Evolutionary conservation across 2,888 invertebrate genomes (phyloP).

Genomic region (Esperia sulphurella): DNA sequence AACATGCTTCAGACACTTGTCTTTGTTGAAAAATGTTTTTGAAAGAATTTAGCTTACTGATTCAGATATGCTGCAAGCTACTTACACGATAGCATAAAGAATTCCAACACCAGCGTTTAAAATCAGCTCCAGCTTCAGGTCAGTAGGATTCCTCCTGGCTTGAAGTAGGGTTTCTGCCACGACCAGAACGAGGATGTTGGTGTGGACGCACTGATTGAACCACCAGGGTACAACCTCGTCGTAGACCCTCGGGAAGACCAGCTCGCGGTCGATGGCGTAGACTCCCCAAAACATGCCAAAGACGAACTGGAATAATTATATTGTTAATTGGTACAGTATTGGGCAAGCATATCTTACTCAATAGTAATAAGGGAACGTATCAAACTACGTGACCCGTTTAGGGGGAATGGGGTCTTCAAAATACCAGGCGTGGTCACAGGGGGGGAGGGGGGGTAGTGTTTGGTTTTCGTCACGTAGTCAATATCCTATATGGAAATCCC

Average conservation of each 20-base stretch:
- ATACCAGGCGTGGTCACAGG: too few relatives aligned
- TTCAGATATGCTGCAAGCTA: constrained; percentile 13
- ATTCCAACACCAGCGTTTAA: constrained; percentile 34
- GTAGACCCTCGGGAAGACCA: constrained; percentile 74
- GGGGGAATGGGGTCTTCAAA: too few relatives aligned
- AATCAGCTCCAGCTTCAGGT: constrained; percentile 41
- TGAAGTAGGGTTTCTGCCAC: constrained; percentile 66
- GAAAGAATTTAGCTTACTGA: too few relatives aligned
- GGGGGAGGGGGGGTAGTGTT: too few relatives aligned
- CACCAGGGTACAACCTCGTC: constrained; percentile 76
- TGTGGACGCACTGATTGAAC: constrained; percentile 81
- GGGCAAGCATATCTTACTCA: too few relatives aligned
- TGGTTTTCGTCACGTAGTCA: too few relatives aligned
- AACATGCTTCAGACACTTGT: too few relatives aligned
- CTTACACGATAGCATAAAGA: constrained; percentile 61
- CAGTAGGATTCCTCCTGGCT: constrained; percentile 43
- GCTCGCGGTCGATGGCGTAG: constrained; percentile 74
- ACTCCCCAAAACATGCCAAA: constrained; percentile 75
- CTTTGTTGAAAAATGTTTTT: too few relatives aligned
- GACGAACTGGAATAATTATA: constrained; percentile 63
- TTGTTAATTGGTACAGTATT: too few relatives aligned
- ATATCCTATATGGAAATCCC: too few relatives aligned
- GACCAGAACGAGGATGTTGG: constrained; percentile 69
- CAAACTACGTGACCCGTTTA: too few relatives aligned
- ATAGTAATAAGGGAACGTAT: too few relatives aligned